Evolutionary conservation across 2,888 invertebrate genomes (phyloP).

Genomic region (Frankliniella fusca): DNA sequence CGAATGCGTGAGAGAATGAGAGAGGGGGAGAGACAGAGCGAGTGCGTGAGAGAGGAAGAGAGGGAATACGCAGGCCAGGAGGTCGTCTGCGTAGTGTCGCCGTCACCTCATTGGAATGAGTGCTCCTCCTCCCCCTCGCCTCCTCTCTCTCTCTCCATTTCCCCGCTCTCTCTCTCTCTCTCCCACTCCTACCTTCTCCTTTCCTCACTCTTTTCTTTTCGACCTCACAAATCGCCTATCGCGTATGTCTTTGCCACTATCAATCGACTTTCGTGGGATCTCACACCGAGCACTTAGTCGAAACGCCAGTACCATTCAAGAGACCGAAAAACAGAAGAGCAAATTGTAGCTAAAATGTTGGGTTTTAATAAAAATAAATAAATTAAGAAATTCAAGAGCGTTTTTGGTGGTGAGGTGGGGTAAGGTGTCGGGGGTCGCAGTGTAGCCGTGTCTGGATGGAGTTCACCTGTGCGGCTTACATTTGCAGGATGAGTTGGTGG

Average conservation of each 20-base stretch:
- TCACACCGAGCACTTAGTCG: neutral
- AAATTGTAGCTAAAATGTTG: too few relatives aligned
- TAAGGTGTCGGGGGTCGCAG: neutral
- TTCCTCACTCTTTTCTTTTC: too few relatives aligned
- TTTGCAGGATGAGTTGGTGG: conserved; percentile 18
- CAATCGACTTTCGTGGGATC: too few relatives aligned
- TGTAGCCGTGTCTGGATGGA: conserved; percentile 32
- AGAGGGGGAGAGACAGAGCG: conserved; percentile 34
- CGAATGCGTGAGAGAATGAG: conserved; percentile 35
- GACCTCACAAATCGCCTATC: too few relatives aligned
- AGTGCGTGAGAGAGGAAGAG: conserved; percentile 35
- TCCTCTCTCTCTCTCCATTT: neutral
- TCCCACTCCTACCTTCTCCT: too few relatives aligned
- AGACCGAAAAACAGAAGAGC: too few relatives aligned
- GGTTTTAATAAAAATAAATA: too few relatives aligned
- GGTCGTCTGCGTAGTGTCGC: neutral
- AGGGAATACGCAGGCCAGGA: conserved; percentile 34
- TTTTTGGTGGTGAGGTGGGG: neutral
- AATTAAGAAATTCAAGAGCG: too few relatives aligned
- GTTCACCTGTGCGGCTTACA: conserved; percentile 44
- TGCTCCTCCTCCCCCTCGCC: conserved; percentile 35
- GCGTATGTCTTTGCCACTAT: neutral
- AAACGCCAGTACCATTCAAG: too few relatives aligned
- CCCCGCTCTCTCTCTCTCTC: too few relatives aligned
- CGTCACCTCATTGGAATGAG: conserved; percentile 29